Evolutionary conservation across 2,888 invertebrate species (phyloP), one percentile per base, ranked within the genome.

Genomic region (Ophonus ardosiacus): DNA sequence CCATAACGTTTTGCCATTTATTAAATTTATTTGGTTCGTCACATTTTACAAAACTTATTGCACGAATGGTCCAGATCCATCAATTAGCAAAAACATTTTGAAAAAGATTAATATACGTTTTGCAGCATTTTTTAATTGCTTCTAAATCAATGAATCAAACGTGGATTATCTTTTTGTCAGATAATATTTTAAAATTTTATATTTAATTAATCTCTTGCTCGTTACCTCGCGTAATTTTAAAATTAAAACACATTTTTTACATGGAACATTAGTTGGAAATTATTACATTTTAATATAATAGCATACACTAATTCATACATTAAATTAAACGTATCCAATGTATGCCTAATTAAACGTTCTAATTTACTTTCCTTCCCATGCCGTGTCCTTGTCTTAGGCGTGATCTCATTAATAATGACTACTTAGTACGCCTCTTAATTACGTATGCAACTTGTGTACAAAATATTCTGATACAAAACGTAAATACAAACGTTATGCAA

Each of bases 361-460:
- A 63, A 63, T 63, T 63, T 63, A 63, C 63, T 63, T 63, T 63
- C 24, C 21, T 18, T 17, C 18, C n/a, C 18, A 8, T 10, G 59
- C 2, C 24, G 13, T 21, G 63, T 63, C 13, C 63, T 63, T 63
- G 63, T 63, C 21, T 63, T 31, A 4, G 5, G 18, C 63, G 63
- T 63, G 63, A 63, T 63, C 63, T 63, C 63, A 63, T 63, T 63
- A 63, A 63, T 63, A 63, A 63, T 63, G 63, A 63, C 63, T 63
- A 63, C 63, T 63, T 63, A 63, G 63, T 63, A 63, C 63, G 21
- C 63, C 63, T 63, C 63, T 8, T 63, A 63, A 63, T 63, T 63
- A 63, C 24, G 63, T 63, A 63, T 63, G 63, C 63, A 63, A 10
- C 18, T 7, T 21, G 63, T 4, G 63, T 63, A 63, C 63, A 63